phyloP scores from a whole-genome alignment of 2,888 invertebrate species.

The Pyrrhia umbra region DNA sequence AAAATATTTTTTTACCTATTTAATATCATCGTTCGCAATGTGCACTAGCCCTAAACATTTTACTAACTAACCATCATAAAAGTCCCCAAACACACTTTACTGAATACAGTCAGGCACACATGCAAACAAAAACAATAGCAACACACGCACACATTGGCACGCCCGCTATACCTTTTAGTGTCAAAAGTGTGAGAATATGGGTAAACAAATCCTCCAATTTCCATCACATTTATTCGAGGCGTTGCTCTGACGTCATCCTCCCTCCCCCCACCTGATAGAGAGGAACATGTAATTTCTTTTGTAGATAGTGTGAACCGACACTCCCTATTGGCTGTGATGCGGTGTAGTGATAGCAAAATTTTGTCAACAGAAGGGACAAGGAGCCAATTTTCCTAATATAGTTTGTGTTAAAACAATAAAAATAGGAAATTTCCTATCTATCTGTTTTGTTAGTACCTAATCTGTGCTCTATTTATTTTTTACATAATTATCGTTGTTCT shows the following conservation, averaged over 20 bases:
- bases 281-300: conserved; percentile 87
- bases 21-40: not conserved
- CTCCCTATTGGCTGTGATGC: conserved; percentile 80
- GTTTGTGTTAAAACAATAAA: too few species aligned
- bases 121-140: conserved; percentile 73
- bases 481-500: not conserved
- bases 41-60: conserved; percentile 27
- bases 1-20: not conserved
- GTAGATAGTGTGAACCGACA: conserved; percentile 86
- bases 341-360: conserved; percentile 80
- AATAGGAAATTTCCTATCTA: too few species aligned
- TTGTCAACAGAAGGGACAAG: conserved; percentile 77
- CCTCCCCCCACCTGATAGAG: conserved; percentile 73
- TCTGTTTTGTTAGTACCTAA: too few species aligned
- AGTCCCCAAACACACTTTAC: conserved; percentile 60
- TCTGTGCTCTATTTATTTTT: too few species aligned
- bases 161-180: conserved; percentile 88
- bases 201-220: conserved; percentile 91
- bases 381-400: conserved; percentile 80
- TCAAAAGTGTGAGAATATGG: conserved; percentile 90
- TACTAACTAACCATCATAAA: conserved; percentile 59
- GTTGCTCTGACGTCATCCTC: conserved; percentile 79
- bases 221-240: conserved; percentile 90
- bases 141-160: conserved; percentile 57
- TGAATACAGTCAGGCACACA: conserved; percentile 59